Evolutionary conservation across 1,140 invertebrate species (phyloP), one percentile per base, ranked within the genome.

Genomic region (Hestina assimilis): DNA sequence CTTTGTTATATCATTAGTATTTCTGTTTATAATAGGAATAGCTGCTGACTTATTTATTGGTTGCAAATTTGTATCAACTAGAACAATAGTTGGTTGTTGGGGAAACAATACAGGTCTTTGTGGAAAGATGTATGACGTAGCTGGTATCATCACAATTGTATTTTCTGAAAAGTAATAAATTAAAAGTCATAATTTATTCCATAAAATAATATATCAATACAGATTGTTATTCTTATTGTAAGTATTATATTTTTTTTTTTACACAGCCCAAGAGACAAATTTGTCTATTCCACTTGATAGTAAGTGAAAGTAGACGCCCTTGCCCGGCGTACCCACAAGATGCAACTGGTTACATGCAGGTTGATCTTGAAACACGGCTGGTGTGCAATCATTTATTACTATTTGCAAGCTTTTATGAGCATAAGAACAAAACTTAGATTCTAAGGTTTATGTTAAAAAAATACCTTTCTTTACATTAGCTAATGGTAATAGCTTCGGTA

Each of bases 81-180:
- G 66, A 4, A 88, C 73, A 63, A 86, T 76, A 12, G 85, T 75
- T 46, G 85, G 85, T 26, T 73, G 77, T 23, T 82, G 75, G 38
- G 85, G 85, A 53, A 88, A 78, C 38, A 88, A 50, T 35, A 88
- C 57, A 31, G 80, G 80, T 52, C 85, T 73, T 70, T 81, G 85
- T 8, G 83, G 83, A 35, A 88, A 81, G 12, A 88, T 70, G 31
- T 88, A 88, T 61, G 83, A 83, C 19, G 82, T 56, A 9, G 80
- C 82, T 46, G 85, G 83, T 17, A 88, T 46, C 47, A 88, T 79
- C 19, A 88, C 80, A 51, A 87, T 74, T 33, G 85, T 82, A 60
- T 80, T 85, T 72, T 85, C 81, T 70, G 78, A 47, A 68, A 67
- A 47, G 14, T 40, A 38, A 54, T 23, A 15, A 57, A 14, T 20